Conservation (phyloP, 2,888 invertebrate genomes). For the Drosophila peninsularis region DNA sequence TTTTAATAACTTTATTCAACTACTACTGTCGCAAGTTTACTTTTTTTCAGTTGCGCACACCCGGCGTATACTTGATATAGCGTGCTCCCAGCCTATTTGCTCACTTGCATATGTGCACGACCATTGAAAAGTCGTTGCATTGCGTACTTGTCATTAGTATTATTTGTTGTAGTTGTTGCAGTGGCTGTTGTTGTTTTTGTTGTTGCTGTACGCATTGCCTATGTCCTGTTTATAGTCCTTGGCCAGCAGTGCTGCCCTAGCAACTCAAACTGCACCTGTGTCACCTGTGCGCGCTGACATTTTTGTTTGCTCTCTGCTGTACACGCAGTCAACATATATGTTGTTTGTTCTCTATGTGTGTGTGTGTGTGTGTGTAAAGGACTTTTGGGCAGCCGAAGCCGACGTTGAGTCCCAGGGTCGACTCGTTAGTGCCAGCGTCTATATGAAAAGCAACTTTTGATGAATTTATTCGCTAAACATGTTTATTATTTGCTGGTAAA, state of each 20-base stretch:
- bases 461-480: conserved; percentile 81
- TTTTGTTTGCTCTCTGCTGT: conserved; percentile 51
- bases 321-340: conserved; percentile 42
- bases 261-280: conserved; percentile 28
- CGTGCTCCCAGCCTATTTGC: conserved; percentile 26
- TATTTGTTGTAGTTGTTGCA: conserved; percentile 31
- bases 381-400: conserved; percentile 20
- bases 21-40: background rate
- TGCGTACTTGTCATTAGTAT: conserved; percentile 55
- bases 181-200: background rate
- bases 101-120: conserved; percentile 26
- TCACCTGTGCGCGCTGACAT: conserved; percentile 51
- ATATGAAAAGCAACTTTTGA: conserved; percentile 73
- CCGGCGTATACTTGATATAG: background rate
- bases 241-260: background rate
- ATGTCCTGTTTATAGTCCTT: conserved; percentile 13
- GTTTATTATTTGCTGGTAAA: conserved; percentile 81
- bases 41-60: background rate
- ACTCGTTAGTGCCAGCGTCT: conserved; percentile 70
- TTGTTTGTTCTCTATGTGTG: conserved; percentile 9
- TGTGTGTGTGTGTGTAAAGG: conserved; percentile 13
- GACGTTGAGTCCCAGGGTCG: conserved; percentile 41
- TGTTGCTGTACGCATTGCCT: conserved; percentile 17
- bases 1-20: background rate
- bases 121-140: conserved; percentile 45